Base-by-base conservation (phyloP, 1,140 invertebrate species). In the Lamellibrachia luymesi region DNA sequence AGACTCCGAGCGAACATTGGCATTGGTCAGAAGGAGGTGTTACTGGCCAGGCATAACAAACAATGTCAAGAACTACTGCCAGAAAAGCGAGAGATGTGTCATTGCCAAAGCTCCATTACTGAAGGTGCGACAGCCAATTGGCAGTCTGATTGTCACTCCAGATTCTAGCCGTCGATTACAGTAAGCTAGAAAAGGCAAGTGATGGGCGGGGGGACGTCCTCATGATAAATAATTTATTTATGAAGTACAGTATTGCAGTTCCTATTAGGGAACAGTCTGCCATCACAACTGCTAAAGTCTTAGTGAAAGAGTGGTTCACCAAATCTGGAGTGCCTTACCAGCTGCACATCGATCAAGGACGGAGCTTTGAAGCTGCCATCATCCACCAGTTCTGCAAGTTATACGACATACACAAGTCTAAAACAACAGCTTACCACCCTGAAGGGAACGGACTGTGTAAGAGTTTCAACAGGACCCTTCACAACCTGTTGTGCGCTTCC, bases 401-500 rank as follows among this genome's bases (percentile, higher is more conserved):
- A 1, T 92, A 50, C 1, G 27, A 52, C 8, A 92, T 92, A 7
- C 25, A 92, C 27, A 92, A 92, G 50, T 92, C 91, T n/a, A 92
- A 52, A 38, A 92, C 91, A n/a, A 49, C 27, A n/a, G 25, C 49
- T 38, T 92, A 92, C 25, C 91, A 92, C 50, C 91, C 49, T 5
- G 49, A 92, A 92, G 91, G 91, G 10, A 92, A 92, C 51, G 1
- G 5, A 50, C 49, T 8, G 5, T n/a, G 38, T 7, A 25, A 92
- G 25, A 92, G 91, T 7, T 92, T 92, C 38, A 92, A 92, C 91
- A 50, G 91, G n/a, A 92, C 91, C n/a, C 27, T 92, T 10, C 38
- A 50, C 25, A 50, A 50, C 50, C n/a, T 92, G 50, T 92, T 92
- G 91, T 17, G 91, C 27, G 51, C 91, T n/a, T 51, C 51, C 91